These are phyloP conservation scores for Hystrix cristata DNA, from an alignment of 2,113 vertebrate genomes.

Conservation along the genomic window DNA sequence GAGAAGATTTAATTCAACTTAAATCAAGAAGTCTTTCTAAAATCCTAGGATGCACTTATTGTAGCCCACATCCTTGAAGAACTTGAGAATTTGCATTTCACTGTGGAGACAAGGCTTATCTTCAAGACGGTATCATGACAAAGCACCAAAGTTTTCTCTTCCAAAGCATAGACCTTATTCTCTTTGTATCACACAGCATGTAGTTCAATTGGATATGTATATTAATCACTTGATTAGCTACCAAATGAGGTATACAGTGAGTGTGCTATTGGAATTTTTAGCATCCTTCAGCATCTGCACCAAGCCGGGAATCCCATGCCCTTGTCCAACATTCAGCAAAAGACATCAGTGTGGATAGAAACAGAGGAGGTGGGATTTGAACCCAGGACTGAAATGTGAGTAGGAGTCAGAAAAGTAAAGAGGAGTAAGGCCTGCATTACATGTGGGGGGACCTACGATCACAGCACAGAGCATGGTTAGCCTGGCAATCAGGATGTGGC, in stretches of 20 bases:
- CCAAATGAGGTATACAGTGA: background rate
- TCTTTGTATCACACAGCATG: background rate
- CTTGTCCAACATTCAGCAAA: background rate
- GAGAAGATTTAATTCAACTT: background rate
- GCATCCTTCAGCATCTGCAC: background rate
- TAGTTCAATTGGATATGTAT: background rate
- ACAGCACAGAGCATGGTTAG: background rate
- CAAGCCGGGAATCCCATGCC: background rate
- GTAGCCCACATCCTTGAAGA: background rate
- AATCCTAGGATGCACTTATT: background rate
- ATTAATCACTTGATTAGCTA: background rate
- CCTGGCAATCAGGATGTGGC: background rate
- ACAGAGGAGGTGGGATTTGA: background rate
- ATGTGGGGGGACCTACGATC: background rate
- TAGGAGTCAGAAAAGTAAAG: background rate
- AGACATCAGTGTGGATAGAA: background rate
- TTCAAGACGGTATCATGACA: background rate
- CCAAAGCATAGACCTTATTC: background rate
- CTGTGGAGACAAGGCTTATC: background rate
- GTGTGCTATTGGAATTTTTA: background rate
- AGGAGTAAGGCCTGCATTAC: background rate
- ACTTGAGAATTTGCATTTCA: conserved; percentile 39
- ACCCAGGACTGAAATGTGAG: background rate
- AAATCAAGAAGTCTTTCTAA: conserved; percentile 40
- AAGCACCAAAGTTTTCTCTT: background rate